phyloP scores from a whole-genome alignment of 2,113 vertebrate species.

The Istiophorus platypterus region DNA sequence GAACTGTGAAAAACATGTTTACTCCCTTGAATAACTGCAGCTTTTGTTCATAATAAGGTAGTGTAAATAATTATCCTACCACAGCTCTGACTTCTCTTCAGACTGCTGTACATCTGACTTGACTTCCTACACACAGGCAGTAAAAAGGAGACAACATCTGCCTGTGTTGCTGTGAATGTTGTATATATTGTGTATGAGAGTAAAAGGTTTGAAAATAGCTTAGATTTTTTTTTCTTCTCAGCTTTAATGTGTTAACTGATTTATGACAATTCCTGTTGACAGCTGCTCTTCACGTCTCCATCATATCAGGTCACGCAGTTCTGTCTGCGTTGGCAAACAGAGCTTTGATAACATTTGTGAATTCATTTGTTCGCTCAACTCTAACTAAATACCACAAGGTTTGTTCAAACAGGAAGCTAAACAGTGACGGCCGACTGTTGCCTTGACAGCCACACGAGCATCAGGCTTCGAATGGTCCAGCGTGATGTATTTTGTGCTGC shows the following conservation, averaged over 20 bases:
- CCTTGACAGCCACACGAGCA: slow-evolving; percentile 44
- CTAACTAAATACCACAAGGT: slow-evolving; percentile 31
- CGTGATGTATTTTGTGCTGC: slow-evolving; percentile 40
- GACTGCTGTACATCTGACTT: not conserved
- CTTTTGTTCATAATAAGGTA: slow-evolving; percentile 31
- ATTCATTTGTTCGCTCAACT: slow-evolving; percentile 38
- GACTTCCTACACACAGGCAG: not conserved
- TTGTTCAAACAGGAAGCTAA: slow-evolving; percentile 58
- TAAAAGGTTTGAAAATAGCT: not conserved
- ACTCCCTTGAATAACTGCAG: slow-evolving; percentile 39
- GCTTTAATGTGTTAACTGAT: not conserved
- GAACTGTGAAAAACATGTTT: slow-evolving; percentile 65
- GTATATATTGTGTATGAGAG: slow-evolving; percentile 37
- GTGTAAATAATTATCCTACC: slow-evolving; percentile 11
- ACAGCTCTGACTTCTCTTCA: slow-evolving; percentile 31
- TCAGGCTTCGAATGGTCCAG: slow-evolving; percentile 44
- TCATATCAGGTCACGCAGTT: slow-evolving; percentile 3
- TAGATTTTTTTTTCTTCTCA: not conserved
- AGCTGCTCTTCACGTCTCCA: not conserved
- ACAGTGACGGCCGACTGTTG: slow-evolving; percentile 38
- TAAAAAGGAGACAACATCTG: slow-evolving; percentile 24
- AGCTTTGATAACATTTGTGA: slow-evolving; percentile 36
- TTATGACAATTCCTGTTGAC: not conserved
- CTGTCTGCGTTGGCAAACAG: slow-evolving; percentile 20
- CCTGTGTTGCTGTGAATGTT: slow-evolving; percentile 35